Percentiles rank a stretch among this genome's conserved stretches.
Evolutionary conservation across 2,888 invertebrate genomes (phyloP).

Genomic region (Lycocerus yunnanus): DNA sequence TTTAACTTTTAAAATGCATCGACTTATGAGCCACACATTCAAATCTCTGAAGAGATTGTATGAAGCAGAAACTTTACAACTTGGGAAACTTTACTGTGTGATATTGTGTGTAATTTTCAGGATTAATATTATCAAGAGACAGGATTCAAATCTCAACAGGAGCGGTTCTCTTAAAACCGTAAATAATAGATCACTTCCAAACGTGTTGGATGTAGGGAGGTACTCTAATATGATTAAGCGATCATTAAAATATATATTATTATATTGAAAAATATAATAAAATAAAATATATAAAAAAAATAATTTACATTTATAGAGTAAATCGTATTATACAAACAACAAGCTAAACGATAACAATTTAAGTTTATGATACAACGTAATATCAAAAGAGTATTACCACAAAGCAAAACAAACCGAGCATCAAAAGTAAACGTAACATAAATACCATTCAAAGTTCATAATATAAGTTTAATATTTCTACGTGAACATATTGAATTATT

Average conservation of each 20-base stretch:
- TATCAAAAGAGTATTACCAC: not conserved
- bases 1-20: not conserved
- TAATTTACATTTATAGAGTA: not conserved
- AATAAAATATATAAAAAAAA: not conserved
- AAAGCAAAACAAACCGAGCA: not conserved
- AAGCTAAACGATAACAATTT: not conserved
- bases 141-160: not conserved
- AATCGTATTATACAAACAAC: not conserved
- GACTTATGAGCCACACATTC: not conserved
- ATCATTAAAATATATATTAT: not conserved
- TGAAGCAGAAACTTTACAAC: not conserved
- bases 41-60: not conserved
- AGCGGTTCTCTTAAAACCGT: not conserved
- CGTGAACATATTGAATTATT: not conserved
- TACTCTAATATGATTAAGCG: not conserved
- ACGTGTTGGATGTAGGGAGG: too few species aligned
- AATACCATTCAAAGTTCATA: not conserved
- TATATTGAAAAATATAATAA: not conserved
- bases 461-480: not conserved
- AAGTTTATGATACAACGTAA: not conserved
- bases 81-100: not conserved
- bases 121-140: not conserved
- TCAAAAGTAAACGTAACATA: not conserved
- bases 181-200: not conserved
- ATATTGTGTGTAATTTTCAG: not conserved